Evolutionary conservation across 2,797 vertebrate species (phyloP), one percentile per base, ranked within the genome.

Genomic region (Lutra lutra): DNA sequence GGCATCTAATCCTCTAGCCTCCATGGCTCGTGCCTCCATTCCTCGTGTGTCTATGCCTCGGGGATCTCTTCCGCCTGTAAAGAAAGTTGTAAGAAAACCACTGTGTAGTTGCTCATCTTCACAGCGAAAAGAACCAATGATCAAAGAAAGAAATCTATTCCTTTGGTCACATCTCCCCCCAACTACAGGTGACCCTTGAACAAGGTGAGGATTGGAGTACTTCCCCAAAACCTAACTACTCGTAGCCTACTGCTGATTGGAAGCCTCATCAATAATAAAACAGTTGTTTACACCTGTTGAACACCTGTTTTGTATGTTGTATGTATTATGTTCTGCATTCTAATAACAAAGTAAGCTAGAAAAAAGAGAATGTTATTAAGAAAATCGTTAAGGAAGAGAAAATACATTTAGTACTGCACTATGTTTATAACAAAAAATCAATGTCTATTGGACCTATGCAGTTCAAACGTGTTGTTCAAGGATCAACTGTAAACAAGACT

Each of bases 21-120:
- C 99, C 98, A 99, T 96, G 38, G 98, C 98, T 87, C 98, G 98
- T 48, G 98, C 97, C 51, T 99, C 99, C 97, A 99, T 97, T 0
- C 97, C 98, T 86, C 98, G 96, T 79, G 98, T 21, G 83, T 98
- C 98, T 98, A 99, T 99, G 14, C 99, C 99, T 60, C 99, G 98
- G 18, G 99, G 99, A 96, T 99, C 99, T 96, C 99, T 99, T 82
- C 99, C 99, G 32, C 99, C 98, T 98, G 96, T 14, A 90, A 83
- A 75, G 48, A 84, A 54, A 1, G 3, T 82, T 85, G 10, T n/a
- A 82, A 88, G 95, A 96, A 94, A 95, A 95, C 48, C 68, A 92
- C 1, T 87, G 25, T 54, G 46, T 83, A 82, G 79, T 21, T 84
- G 91, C 35, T 84, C 72, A 84, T 54, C 18, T 89, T 48, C 86